These are phyloP conservation scores for Homarus gammarus DNA, from an alignment of 2,888 invertebrate genomes.

Conservation along the genomic window DNA sequence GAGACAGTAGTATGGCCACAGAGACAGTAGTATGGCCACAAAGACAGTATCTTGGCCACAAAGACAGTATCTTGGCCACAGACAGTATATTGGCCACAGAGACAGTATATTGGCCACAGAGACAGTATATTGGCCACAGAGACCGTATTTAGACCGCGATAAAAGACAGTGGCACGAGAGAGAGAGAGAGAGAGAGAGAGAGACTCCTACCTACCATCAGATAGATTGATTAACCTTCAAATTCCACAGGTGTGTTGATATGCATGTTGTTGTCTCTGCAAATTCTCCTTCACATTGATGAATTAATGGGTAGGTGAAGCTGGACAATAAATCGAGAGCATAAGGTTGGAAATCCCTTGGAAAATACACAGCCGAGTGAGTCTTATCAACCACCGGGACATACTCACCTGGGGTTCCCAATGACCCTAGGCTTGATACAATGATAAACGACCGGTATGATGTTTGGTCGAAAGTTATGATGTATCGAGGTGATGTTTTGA, in stretches of 20 bases:
- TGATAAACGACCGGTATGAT: not conserved
- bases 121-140: not conserved
- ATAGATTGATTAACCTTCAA: slow-evolving; percentile 18
- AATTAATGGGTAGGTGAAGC: slow-evolving; percentile 25
- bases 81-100: not conserved
- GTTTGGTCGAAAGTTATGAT: not conserved
- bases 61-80: not conserved
- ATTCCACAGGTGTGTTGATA: slow-evolving; percentile 56
- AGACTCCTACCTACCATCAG: not conserved
- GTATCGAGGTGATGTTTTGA: not conserved
- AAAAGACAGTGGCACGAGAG: not conserved
- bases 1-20: not conserved
- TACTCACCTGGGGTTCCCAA: too few relatives aligned
- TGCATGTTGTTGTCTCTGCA: slow-evolving; percentile 54
- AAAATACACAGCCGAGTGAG: too few relatives aligned
- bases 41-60: not conserved
- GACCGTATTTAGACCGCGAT: not conserved
- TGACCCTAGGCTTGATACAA: not conserved
- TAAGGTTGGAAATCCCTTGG: slow-evolving; percentile 22
- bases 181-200: slow-evolving; percentile 41
- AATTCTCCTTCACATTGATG: slow-evolving; percentile 43
- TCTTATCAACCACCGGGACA: too few relatives aligned
- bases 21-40: slow-evolving; percentile 2
- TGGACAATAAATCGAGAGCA: not conserved
- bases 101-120: slow-evolving; percentile 10